phyloP scores from a whole-genome alignment of 2,888 invertebrate species.

The Blera fallax region DNA sequence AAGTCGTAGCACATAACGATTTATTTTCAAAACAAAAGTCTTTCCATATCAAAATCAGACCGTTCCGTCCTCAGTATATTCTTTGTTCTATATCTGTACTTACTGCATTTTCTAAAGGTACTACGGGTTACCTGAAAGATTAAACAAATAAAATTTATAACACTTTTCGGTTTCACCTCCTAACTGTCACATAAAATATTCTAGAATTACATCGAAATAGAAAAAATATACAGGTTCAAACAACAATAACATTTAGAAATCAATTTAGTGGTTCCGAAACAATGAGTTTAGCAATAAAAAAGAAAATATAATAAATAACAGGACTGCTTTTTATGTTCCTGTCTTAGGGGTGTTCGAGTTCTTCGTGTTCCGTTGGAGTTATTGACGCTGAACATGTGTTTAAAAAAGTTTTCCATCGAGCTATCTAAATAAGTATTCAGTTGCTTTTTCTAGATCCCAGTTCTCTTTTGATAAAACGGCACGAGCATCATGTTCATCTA shows the following conservation, averaged over 20 bases:
- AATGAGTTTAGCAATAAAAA: conserved; percentile 39
- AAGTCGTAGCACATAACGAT: conserved; percentile 31
- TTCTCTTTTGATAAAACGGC: conserved; percentile 95
- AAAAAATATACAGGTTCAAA: conserved; percentile 46
- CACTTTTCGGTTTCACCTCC: conserved; percentile 45
- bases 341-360: conserved; percentile 29
- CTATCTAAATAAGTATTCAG: conserved; percentile 93
- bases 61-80: background rate
- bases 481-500: conserved; percentile 93
- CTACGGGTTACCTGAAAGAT: conserved; percentile 29
- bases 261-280: conserved; percentile 43
- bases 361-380: conserved; percentile 41
- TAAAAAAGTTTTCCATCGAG: conserved; percentile 73
- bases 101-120: conserved; percentile 22
- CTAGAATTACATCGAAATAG: conserved; percentile 38
- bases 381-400: conserved; percentile 49
- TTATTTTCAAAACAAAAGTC: conserved; percentile 39
- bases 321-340: conserved; percentile 54
- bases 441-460: conserved; percentile 96
- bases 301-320: conserved; percentile 56
- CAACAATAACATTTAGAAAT: conserved; percentile 53
- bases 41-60: conserved; percentile 34
- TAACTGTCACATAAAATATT: conserved; percentile 37
- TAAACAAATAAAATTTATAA: conserved; percentile 26
- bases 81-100: conserved; percentile 7